Evolutionary conservation across 2,888 invertebrate genomes (phyloP).

Genomic region (Drosophila picticornis): DNA sequence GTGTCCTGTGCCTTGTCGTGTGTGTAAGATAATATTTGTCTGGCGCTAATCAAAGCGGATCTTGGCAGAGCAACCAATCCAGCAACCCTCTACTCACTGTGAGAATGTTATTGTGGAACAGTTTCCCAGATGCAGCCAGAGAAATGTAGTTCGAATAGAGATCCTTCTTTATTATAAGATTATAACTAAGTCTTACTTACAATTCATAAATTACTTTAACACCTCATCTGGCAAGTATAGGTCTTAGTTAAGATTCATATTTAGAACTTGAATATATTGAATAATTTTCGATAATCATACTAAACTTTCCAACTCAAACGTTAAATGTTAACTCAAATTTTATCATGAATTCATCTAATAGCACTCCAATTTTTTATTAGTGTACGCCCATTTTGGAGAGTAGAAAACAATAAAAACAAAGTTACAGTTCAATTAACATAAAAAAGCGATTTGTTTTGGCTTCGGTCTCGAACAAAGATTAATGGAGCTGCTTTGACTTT

Average conservation of each 20-base stretch:
- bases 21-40: constrained; percentile 68
- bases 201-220: neutral
- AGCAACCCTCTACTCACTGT: constrained; percentile 13
- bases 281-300: neutral
- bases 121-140: neutral
- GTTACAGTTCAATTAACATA: constrained; percentile 82
- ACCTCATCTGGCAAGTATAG: neutral
- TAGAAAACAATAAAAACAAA: constrained; percentile 69
- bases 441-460: constrained; percentile 80
- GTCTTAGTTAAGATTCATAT: no score
- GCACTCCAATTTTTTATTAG: neutral
- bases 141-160: constrained; percentile 6
- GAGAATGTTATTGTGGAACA: neutral
- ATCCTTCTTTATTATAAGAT: neutral
- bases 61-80: neutral
- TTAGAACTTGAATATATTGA: no score
- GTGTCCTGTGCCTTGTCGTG: constrained; percentile 52
- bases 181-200: neutral
- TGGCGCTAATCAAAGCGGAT: constrained; percentile 47
- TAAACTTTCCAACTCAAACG: neutral
- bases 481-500: constrained; percentile 42
- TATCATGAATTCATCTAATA: no score
- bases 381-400: constrained; percentile 2
- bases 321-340: neutral
- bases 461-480: constrained; percentile 60